Evolutionary conservation across 2,888 invertebrate genomes (phyloP), one percentile per base, ranked within the genome.

Genomic region (Galeruca laticollis): DNA sequence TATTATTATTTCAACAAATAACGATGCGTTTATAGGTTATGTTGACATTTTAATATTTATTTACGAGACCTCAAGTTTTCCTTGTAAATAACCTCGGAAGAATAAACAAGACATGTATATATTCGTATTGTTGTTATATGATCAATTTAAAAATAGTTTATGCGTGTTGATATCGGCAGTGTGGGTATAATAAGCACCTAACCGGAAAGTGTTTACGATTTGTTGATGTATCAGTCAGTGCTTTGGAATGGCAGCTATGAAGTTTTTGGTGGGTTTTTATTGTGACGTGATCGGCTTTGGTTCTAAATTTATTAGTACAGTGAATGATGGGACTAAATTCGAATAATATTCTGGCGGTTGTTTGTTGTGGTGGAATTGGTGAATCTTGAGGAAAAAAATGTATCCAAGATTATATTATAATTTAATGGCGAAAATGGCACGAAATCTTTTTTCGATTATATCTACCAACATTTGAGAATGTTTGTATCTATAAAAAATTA

Each of bases 11-110:
- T 61, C 61, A 61, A 61, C 49, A 61, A 61, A 61, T 51, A 49
- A 33, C 49, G 26, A 49, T 33, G 2, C 43, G 43, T 47, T 47
- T 60, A 60, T 43, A 60, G 11, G 61, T 61, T 33, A 10, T 51
- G 61, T 61, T 49, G 61, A 61, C 61, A 61, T 49, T 61, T 61
- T 61, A 51, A 61, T 61, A 49, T 61, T 61, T 61, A 61, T 61
- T 61, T 61, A 47, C 54, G 54, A 54, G 54, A 31, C 21, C 15
- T 31, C n/a, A 2, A 31, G 31, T n/a, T 31, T 54, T 26, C 15
- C 26, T 31, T 31, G 26, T 54, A 54, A 54, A 54, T 31, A 54
- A 54, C 54, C 54, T 54, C 54, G 26, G 20, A 51, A 51, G 21
- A 8, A 11, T 21, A 51, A 51, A 54, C 54, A 54, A 54, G 54